Conservation (phyloP, 2,113 vertebrate genomes). For the Stegostoma tigrinum region DNA sequence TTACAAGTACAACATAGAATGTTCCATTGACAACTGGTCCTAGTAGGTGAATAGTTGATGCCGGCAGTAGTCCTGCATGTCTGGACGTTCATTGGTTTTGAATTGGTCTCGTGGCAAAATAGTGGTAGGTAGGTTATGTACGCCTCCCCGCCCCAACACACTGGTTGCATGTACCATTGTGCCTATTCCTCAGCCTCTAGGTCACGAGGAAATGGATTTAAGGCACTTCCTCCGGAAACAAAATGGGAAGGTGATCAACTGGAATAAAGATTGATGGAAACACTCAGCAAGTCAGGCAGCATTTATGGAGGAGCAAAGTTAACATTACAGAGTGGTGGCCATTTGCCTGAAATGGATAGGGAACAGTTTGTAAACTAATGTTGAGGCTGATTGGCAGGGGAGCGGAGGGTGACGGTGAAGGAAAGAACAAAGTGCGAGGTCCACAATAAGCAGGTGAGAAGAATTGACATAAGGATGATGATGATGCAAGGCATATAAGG, state of each 20-base stretch:
- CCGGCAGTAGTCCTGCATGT: no score
- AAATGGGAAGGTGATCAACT: neutral
- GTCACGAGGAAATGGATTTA: neutral
- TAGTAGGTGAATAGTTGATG: neutral
- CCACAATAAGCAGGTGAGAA: neutral
- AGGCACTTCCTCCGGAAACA: neutral
- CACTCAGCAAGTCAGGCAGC: neutral
- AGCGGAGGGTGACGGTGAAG: no score
- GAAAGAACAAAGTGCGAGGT: neutral
- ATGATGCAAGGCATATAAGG: neutral
- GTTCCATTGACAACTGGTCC: neutral
- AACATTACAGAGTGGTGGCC: neutral
- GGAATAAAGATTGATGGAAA: neutral
- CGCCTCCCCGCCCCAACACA: no score
- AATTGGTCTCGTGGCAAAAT: neutral
- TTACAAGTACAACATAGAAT: no score
- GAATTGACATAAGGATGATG: neutral
- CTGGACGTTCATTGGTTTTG: neutral
- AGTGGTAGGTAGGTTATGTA: neutral
- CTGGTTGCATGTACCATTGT: neutral
- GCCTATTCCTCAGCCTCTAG: no score
- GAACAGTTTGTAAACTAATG: neutral
- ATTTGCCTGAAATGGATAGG: neutral
- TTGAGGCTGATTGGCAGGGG: neutral
- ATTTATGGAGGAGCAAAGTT: neutral